These are phyloP conservation scores for Octodon degus DNA, from an alignment of 2,113 vertebrate genomes.

Conservation along the genomic window DNA sequence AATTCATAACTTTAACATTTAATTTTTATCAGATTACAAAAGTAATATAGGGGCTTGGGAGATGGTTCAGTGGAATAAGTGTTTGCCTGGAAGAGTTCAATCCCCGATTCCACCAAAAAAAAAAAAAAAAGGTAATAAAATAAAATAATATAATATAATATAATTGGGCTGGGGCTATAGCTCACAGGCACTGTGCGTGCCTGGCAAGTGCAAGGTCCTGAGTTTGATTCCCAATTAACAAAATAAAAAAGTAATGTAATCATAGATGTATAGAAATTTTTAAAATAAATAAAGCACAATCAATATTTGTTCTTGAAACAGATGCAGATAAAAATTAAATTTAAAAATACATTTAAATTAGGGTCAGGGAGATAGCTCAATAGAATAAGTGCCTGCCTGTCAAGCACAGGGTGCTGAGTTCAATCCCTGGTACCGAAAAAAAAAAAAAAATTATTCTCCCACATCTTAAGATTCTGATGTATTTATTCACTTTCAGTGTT, in stretches of 20 bases:
- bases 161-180: too few relatives aligned
- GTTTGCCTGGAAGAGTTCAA: too few relatives aligned
- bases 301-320: not conserved
- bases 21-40: not conserved
- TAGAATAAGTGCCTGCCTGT: too few relatives aligned
- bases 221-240: not conserved
- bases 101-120: too few relatives aligned
- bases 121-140: too few relatives aligned
- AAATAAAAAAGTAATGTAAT: not conserved
- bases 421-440: too few relatives aligned
- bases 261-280: not conserved
- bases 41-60: not conserved
- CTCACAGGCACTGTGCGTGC: too few relatives aligned
- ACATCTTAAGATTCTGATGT: constrained; percentile 22
- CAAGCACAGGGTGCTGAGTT: too few relatives aligned
- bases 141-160: not conserved
- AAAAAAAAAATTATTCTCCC: not conserved
- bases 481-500: constrained; percentile 6
- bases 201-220: too few relatives aligned
- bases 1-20: not conserved
- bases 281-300: not conserved
- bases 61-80: too few relatives aligned
- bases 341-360: not conserved
- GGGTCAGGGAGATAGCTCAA: too few relatives aligned
- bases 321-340: not conserved